Conservation (phyloP, 2,113 vertebrate genomes). For the Gadus chalcogrammus region DNA sequence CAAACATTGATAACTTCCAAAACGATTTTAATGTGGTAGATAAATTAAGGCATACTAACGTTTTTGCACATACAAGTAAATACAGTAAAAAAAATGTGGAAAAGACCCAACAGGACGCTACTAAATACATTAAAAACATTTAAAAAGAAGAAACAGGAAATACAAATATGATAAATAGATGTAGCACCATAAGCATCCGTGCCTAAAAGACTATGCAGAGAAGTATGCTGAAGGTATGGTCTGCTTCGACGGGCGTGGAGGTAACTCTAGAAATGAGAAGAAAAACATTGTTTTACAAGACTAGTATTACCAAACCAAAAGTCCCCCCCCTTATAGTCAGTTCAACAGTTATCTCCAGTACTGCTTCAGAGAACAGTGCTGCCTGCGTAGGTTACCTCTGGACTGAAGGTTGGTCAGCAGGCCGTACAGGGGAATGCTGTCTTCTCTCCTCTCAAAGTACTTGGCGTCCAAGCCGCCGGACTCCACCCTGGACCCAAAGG, state of each 20-base stretch:
- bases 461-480: constrained; percentile 80
- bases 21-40: background rate
- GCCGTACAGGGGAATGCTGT: constrained; percentile 81
- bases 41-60: background rate
- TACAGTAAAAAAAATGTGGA: background rate
- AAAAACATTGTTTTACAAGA: background rate
- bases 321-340: no score
- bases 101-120: background rate
- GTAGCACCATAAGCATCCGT: background rate
- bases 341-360: no score
- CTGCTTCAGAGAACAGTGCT: no score
- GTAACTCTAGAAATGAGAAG: constrained; percentile 63
- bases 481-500: constrained; percentile 67
- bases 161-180: no score
- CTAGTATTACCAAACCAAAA: background rate
- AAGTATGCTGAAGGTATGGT: constrained; percentile 81
- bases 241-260: constrained; percentile 54
- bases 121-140: background rate
- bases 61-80: background rate
- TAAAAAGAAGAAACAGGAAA: no score
- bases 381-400: constrained; percentile 48
- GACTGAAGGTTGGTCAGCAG: constrained; percentile 74
- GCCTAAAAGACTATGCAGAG: constrained; percentile 63
- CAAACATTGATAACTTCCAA: background rate
- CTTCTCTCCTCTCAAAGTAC: constrained; percentile 87